phyloP scores from a whole-genome alignment of 2,113 vertebrate genomes.

The Dasyurus viverrinus region DNA sequence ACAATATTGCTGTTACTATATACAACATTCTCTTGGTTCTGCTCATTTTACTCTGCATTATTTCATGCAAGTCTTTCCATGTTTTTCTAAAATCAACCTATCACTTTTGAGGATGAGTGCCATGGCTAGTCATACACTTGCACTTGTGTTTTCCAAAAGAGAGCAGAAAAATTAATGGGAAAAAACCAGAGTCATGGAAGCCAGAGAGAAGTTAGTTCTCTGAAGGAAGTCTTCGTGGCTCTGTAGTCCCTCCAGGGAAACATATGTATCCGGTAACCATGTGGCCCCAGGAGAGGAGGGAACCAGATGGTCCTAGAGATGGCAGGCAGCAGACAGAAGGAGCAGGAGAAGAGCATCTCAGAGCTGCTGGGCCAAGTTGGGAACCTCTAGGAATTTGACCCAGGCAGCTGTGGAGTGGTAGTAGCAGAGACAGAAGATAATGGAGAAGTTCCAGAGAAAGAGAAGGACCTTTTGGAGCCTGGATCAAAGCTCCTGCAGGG shows the following conservation, averaged over 20 bases:
- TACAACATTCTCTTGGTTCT: not conserved
- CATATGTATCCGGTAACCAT: not conserved
- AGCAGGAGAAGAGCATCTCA: not conserved
- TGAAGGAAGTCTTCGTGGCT: not conserved
- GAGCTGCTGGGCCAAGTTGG: not conserved
- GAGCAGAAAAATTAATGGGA: not conserved
- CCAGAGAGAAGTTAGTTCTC: not conserved
- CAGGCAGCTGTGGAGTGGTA: not conserved
- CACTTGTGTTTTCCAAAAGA: not conserved
- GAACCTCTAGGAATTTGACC: not conserved
- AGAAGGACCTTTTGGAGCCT: not conserved
- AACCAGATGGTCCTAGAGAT: not conserved
- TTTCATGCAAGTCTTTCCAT: not conserved
- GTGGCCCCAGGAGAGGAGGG: not conserved
- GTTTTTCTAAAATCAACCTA: not conserved
- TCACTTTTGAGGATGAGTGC: not conserved
- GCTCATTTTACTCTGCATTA: not conserved
- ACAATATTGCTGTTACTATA: not conserved
- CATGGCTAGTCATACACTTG: not conserved
- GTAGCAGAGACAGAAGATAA: not conserved
- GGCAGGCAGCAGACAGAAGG: not conserved
- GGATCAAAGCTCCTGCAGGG: not conserved
- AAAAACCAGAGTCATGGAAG: not conserved
- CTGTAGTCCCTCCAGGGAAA: not conserved
- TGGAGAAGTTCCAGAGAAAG: not conserved